These are phyloP conservation scores for Agrochola circellaris DNA, from an alignment of 2,888 invertebrate genomes.

Conservation along the genomic window DNA sequence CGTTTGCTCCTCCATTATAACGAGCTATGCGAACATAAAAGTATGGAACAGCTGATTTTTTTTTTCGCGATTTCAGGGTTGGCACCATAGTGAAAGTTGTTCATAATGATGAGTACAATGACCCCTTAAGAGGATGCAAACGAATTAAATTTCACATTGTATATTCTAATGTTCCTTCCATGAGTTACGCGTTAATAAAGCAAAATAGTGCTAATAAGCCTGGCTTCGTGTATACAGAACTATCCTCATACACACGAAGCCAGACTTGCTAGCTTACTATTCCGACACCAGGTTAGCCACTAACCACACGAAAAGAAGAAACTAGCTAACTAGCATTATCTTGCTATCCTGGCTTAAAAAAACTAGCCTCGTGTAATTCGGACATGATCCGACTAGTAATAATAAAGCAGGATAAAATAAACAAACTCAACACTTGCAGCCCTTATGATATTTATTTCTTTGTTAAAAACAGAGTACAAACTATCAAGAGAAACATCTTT, in stretches of 20 bases:
- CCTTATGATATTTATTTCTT: constrained; percentile 71
- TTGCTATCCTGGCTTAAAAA: not conserved
- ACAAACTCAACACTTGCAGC: constrained; percentile 58
- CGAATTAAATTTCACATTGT: too few species aligned
- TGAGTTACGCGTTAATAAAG: not conserved
- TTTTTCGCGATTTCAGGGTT: too few species aligned
- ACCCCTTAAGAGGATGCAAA: too few species aligned
- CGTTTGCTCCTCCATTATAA: too few species aligned
- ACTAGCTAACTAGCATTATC: not conserved
- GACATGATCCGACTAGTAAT: not conserved
- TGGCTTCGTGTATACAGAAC: not conserved
- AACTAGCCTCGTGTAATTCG: not conserved
- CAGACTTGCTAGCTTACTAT: not conserved
- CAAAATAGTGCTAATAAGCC: too few species aligned
- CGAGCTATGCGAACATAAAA: too few species aligned
- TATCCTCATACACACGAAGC: not conserved
- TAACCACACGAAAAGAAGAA: too few species aligned
- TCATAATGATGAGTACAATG: too few species aligned
- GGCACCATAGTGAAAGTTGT: too few species aligned
- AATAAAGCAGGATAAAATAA: constrained; percentile 25
- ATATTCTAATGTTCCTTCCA: not conserved
- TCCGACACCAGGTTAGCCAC: too few species aligned
- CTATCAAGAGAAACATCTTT: constrained; percentile 65
- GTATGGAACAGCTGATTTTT: too few species aligned
- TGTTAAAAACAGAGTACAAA: constrained; percentile 74